A percentile compares a stretch with the other conserved stretches of the same genome.
phyloP scores from a whole-genome alignment of 2,113 vertebrate genomes.

The Scolopax mira region DNA sequence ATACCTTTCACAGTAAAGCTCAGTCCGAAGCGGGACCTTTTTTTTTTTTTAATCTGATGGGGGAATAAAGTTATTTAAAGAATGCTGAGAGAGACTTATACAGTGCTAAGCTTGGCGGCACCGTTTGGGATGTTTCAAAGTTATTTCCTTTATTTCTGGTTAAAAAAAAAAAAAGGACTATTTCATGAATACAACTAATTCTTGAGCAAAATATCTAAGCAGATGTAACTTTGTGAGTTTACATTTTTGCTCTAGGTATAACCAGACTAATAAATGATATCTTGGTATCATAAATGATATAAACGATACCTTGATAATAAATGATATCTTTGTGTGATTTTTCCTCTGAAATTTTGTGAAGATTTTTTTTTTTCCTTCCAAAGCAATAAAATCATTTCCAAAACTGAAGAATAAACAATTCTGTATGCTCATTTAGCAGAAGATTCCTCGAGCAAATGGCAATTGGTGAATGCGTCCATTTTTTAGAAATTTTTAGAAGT shows the following conservation, averaged over 20 bases:
- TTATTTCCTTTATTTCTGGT: neutral
- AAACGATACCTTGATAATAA: neutral
- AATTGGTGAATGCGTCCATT: rapidly evolving
- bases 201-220: neutral
- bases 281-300: neutral
- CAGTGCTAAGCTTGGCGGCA: neutral
- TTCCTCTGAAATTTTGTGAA: neutral
- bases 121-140: neutral
- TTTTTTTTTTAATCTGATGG: neutral
- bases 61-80: neutral
- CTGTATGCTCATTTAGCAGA: neutral
- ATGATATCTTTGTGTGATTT: neutral
- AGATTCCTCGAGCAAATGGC: neutral
- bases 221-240: neutral
- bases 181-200: neutral
- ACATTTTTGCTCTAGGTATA: neutral
- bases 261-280: neutral
- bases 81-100: neutral
- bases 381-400: neutral
- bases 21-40: neutral
- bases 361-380: neutral
- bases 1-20: neutral
- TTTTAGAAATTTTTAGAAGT: neutral
- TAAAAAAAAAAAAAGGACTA: neutral
- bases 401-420: neutral